Percentiles rank a stretch among this genome's conserved stretches.
These are phyloP conservation scores for Montipora foliosa DNA, from an alignment of 64 coral and sea anemone genomes.

Conservation along the genomic window DNA sequence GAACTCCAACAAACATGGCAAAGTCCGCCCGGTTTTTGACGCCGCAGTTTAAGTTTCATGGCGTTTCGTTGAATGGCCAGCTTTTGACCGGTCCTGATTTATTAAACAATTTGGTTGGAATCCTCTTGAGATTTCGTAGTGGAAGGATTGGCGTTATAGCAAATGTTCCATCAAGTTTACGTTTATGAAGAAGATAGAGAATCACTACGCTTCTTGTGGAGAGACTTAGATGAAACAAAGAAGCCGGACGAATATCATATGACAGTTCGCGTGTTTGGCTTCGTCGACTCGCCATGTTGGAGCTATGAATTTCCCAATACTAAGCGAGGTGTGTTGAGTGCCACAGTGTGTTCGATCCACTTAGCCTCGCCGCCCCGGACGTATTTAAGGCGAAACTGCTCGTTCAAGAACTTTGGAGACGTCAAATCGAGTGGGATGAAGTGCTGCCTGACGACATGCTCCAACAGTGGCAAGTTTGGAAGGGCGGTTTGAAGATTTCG, in stretches of 20 bases:
- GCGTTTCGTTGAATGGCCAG: constrained; percentile 35
- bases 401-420: constrained; percentile 37
- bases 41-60: constrained; percentile 42
- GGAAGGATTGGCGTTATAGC: constrained; percentile 38
- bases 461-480: constrained; percentile 8
- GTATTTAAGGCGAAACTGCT: constrained; percentile 50
- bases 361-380: not conserved
- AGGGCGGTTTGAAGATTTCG: constrained; percentile 6
- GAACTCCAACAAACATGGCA: constrained; percentile 63
- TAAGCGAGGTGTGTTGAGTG: constrained; percentile 39
- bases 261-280: not conserved
- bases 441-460: not conserved
- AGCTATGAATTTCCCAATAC: constrained; percentile 10
- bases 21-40: constrained; percentile 63
- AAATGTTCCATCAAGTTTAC: constrained; percentile 64
- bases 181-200: constrained; percentile 55
- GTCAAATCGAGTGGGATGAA: constrained; percentile 10
- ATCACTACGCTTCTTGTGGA: constrained; percentile 59
- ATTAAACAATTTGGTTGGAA: constrained; percentile 35
- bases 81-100: constrained; percentile 55
- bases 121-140: constrained; percentile 44
- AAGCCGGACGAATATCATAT: constrained; percentile 47
- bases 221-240: constrained; percentile 38
- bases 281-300: not conserved
- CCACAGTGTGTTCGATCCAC: constrained; percentile 35